A percentile compares a stretch with the other conserved stretches of the same genome.
phyloP scores from a whole-genome alignment of 2,888 invertebrate species.

The Clitarchus hookeri region DNA sequence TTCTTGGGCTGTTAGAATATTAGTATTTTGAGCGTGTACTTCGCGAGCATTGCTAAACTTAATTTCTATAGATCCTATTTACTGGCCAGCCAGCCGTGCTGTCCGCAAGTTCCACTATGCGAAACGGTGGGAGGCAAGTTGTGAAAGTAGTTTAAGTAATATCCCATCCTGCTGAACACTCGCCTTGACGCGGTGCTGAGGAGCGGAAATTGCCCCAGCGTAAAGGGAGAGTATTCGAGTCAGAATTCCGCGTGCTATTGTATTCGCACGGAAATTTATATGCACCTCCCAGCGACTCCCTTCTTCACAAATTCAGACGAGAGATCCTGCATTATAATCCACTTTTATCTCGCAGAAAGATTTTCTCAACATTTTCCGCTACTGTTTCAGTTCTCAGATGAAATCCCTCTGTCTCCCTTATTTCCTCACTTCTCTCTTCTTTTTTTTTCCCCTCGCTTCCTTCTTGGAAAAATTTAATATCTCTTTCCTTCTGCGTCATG shows the following conservation, averaged over 20 bases:
- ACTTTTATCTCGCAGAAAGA: background rate
- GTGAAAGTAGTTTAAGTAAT: too few species aligned
- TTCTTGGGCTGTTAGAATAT: too few species aligned
- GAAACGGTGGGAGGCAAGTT: too few species aligned
- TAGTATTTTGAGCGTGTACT: too few species aligned
- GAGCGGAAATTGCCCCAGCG: too few species aligned
- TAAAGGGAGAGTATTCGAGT: too few species aligned
- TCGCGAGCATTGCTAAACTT: too few species aligned
- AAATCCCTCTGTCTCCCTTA: background rate
- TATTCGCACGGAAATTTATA: background rate
- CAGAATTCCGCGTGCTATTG: background rate
- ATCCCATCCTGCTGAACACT: too few species aligned
- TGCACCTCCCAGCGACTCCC: background rate
- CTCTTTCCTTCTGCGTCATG: background rate
- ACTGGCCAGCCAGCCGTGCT: too few species aligned
- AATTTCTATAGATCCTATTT: too few species aligned
- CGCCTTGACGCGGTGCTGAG: too few species aligned
- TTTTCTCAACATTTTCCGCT: background rate
- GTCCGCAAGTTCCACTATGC: too few species aligned
- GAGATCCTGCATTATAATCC: background rate
- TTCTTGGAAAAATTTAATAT: constrained; percentile 6
- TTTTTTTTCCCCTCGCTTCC: background rate
- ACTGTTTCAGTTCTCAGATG: background rate
- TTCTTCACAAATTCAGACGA: background rate
- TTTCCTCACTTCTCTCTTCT: background rate